Evolutionary conservation across 1,140 invertebrate species (phyloP).

Genomic region (Ceratoteleas bidentatus): DNA sequence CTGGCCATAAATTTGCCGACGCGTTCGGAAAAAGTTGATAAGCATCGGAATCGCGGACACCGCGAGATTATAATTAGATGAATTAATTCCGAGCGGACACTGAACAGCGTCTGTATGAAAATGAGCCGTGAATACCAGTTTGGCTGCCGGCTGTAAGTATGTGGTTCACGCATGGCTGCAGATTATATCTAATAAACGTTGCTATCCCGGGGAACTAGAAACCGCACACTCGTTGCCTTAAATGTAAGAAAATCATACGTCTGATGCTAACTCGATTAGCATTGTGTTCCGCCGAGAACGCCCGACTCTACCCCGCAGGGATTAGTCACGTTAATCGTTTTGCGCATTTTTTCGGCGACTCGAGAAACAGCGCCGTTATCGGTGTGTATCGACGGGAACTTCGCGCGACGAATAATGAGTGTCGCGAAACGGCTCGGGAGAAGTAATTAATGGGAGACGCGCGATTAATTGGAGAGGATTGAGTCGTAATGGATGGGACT

Average conservation of each 20-base stretch:
- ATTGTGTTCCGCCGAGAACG: slow-evolving; percentile 35
- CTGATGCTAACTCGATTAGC: slow-evolving; percentile 60
- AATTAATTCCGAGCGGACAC: slow-evolving; percentile 54
- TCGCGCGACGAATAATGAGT: too few species aligned
- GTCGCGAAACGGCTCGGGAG: too few species aligned
- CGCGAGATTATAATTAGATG: slow-evolving; percentile 50
- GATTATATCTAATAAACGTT: slow-evolving; percentile 65
- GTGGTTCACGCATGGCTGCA: slow-evolving; percentile 56
- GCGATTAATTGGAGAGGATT: too few species aligned
- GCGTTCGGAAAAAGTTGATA: slow-evolving; percentile 30
- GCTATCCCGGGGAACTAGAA: slow-evolving; percentile 52
- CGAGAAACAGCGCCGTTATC: neutral
- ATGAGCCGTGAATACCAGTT: slow-evolving; percentile 63
- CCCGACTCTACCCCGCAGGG: slow-evolving; percentile 7
- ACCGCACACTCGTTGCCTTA: slow-evolving; percentile 44
- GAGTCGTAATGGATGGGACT: too few species aligned
- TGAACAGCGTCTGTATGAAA: slow-evolving; percentile 45
- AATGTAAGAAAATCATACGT: slow-evolving; percentile 64
- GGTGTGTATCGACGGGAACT: too few species aligned
- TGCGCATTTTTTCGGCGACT: neutral
- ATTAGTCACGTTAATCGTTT: slow-evolving; percentile 35
- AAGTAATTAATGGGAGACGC: too few species aligned
- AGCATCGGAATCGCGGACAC: slow-evolving; percentile 28
- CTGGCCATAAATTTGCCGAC: neutral
- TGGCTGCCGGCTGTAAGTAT: slow-evolving; percentile 33